Conservation (phyloP, 2,113 vertebrate species). For the Xyrauchen texanus region DNA sequence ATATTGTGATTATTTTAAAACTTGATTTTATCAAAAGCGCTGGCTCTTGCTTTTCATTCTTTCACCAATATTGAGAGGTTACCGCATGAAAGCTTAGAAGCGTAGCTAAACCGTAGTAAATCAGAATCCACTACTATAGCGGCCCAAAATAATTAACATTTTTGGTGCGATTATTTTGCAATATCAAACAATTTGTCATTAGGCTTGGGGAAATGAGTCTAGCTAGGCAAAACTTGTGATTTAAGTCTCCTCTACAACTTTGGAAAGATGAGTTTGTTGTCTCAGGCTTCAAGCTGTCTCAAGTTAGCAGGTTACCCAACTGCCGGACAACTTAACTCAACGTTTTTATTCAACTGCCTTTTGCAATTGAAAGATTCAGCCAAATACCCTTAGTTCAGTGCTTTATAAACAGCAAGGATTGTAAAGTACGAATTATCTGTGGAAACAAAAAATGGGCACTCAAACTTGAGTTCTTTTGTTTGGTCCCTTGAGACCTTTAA, state of each 20-base stretch:
- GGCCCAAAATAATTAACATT: neutral
- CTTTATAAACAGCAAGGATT: conserved; percentile 80
- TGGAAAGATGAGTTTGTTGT: conserved; percentile 13
- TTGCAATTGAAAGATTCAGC: conserved; percentile 58
- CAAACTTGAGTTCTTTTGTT: conserved; percentile 37
- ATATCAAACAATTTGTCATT: neutral
- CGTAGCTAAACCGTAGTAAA: too few species aligned
- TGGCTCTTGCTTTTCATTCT: neutral
- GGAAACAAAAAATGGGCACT: conserved; percentile 54
- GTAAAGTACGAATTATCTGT: conserved; percentile 57
- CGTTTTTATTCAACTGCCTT: conserved; percentile 10
- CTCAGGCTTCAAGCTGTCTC: conserved; percentile 31
- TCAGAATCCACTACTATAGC: neutral
- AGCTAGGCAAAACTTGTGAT: conserved; percentile 24
- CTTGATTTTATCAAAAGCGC: neutral
- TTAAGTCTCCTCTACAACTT: neutral
- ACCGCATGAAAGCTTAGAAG: too few species aligned
- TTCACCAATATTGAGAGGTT: too few species aligned
- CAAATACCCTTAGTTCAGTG: conserved; percentile 76
- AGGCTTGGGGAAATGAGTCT: neutral
- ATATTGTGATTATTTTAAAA: conserved; percentile 3
- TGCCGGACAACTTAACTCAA: conserved; percentile 36
- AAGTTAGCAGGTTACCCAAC: conserved; percentile 40
- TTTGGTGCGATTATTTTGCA: conserved; percentile 16
- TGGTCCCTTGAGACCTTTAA: conserved; percentile 45